Conservation (phyloP, 2,113 vertebrate species). For the Melanostigma gelatinosum region DNA sequence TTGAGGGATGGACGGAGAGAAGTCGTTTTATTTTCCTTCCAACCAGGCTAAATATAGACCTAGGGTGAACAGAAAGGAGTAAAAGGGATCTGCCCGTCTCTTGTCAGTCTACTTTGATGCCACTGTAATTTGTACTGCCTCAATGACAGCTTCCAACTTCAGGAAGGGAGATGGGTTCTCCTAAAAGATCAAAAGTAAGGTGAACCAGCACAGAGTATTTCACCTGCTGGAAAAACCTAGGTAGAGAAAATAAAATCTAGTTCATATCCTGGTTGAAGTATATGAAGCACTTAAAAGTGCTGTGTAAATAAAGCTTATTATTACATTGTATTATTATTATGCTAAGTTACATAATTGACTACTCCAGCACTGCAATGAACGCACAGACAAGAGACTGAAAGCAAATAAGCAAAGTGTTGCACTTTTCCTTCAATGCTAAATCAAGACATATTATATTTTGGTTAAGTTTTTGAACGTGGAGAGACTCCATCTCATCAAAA, state of each 20-base stretch:
- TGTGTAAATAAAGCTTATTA: background rate
- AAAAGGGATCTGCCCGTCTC: background rate
- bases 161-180: background rate
- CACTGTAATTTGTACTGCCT: background rate
- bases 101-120: background rate
- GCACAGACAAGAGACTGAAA: background rate
- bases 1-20: background rate
- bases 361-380: background rate
- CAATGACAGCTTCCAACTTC: background rate
- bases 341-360: background rate
- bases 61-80: background rate
- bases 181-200: background rate
- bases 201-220: background rate
- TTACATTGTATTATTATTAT: background rate
- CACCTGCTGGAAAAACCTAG: background rate
- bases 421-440: constrained; percentile 4
- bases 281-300: background rate
- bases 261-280: background rate
- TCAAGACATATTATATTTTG: constrained; percentile 1
- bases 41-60: constrained; percentile 10
- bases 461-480: background rate
- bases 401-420: background rate
- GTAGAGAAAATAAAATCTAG: background rate
- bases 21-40: background rate
- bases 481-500: background rate